Base-by-base conservation (phyloP, 2,113 vertebrate genomes). In the Okapia johnstoni region DNA sequence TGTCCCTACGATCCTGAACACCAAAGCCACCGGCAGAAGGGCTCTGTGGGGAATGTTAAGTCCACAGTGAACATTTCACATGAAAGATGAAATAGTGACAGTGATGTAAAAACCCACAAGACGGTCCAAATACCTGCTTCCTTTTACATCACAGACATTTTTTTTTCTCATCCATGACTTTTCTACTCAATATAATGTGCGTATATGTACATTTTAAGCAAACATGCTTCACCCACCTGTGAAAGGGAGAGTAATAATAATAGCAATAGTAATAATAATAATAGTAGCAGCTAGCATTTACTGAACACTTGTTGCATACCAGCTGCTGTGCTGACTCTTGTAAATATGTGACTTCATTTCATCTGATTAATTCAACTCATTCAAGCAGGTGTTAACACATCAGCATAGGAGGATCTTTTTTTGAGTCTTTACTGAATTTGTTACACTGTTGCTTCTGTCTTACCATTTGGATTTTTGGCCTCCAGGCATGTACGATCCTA, bases 131-230 rank as follows among this genome's bases (percentile, higher is more conserved):
- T 77, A 63, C 43, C 36, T 73, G 86, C 76, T 12, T 5, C 43
- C 50, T 93, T 28, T 48, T 3, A 0, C 0, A 73, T 55, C 48
- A 33, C 0, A 23, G 46, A 55, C 1, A 36, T 70, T 23, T 85
- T 21, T 63, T 36, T 43, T 77, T 14, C 40, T 2, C 19, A 26
- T 58, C 36, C 1, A 0, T 50, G 63, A 7, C 11, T 26, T 60
- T 36, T n/a, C 12, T 17, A 26, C 14, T 55, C 25, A 23, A 8
- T 0, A 30, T n/a, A 73, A 9, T 36, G 43, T n/a, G n/a, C 16
- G 23, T 10, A 5, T 15, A 63, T 28, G 21, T 33, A 50, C 7
- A 7, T 48, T 25, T 14, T 43, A 60, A 63, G 36, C 54, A 77
- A 55, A 79, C 14, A 16, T 1, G 30, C 3, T 33, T 79, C 7